Conservation (phyloP, 2,113 vertebrate species). For the Erpornis zantholeuca region DNA sequence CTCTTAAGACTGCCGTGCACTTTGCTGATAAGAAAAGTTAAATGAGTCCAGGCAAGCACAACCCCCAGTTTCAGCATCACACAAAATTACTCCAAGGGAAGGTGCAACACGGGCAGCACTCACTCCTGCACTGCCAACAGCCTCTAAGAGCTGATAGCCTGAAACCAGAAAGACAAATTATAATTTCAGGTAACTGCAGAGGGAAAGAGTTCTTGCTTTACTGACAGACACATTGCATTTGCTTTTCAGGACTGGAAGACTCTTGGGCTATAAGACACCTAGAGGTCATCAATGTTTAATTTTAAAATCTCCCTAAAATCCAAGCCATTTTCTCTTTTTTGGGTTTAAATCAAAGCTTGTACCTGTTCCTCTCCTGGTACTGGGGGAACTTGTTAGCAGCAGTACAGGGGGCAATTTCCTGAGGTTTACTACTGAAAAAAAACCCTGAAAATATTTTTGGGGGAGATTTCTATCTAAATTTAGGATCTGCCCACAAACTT, state of each 20-base stretch:
- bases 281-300: neutral
- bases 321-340: neutral
- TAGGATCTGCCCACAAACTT: neutral
- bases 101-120: neutral
- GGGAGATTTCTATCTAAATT: neutral
- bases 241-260: neutral
- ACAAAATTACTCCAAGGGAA: neutral
- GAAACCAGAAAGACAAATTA: neutral
- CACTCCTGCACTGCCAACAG: neutral
- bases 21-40: neutral
- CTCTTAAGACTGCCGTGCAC: neutral
- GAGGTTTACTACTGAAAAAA: neutral
- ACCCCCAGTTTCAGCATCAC: neutral
- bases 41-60: neutral
- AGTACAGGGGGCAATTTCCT: neutral
- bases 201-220: neutral
- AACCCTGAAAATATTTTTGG: neutral
- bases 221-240: rapidly evolving
- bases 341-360: neutral
- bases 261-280: neutral
- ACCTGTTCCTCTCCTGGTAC: neutral
- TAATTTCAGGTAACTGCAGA: neutral
- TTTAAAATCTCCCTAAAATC: neutral
- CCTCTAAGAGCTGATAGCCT: rapidly evolving
- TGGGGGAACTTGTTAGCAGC: neutral